A percentile compares a stretch with the other conserved stretches of the same genome.
Conservation (phyloP, 2,888 invertebrate genomes). For the Oxyscelio sp. region DNA sequence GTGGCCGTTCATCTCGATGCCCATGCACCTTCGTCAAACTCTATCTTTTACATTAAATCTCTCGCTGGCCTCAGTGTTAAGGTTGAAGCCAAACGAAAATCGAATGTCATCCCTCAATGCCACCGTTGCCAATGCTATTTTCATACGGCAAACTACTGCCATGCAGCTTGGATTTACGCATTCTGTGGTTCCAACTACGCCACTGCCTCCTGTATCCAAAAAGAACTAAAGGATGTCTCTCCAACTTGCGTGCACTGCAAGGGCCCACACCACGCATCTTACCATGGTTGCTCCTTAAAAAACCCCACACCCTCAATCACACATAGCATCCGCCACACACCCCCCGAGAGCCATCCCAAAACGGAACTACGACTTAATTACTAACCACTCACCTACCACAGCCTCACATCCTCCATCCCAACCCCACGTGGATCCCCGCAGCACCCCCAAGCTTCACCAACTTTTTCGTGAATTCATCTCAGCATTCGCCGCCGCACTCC, state of each 20-base stretch:
- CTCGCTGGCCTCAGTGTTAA: slow-evolving; percentile 11
- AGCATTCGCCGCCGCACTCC: not conserved
- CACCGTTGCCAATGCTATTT: slow-evolving; percentile 17
- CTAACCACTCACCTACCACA: too few relatives aligned
- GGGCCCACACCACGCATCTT: slow-evolving; percentile 21
- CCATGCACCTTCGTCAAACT: not conserved
- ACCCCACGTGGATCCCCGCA: too few relatives aligned
- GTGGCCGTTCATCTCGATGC: slow-evolving; percentile 18
- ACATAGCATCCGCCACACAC: too few relatives aligned
- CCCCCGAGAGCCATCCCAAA: too few relatives aligned
- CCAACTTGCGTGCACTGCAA: slow-evolving; percentile 44
- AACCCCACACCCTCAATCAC: too few relatives aligned
- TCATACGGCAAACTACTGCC: slow-evolving; percentile 47
- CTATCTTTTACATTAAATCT: not conserved
- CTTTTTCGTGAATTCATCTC: too few relatives aligned
- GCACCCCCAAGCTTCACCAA: too few relatives aligned
- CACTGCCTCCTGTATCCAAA: not conserved
- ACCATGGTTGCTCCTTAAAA: not conserved
- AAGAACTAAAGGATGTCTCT: too few relatives aligned
- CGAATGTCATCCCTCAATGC: slow-evolving; percentile 21
- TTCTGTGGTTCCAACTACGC: slow-evolving; percentile 31
- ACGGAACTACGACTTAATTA: too few relatives aligned
- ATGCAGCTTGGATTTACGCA: slow-evolving; percentile 21
- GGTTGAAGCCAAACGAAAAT: slow-evolving; percentile 30
- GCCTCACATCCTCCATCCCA: not conserved